Evolutionary conservation across 2,888 invertebrate genomes (phyloP).

Genomic region (Branchellion lobata): DNA sequence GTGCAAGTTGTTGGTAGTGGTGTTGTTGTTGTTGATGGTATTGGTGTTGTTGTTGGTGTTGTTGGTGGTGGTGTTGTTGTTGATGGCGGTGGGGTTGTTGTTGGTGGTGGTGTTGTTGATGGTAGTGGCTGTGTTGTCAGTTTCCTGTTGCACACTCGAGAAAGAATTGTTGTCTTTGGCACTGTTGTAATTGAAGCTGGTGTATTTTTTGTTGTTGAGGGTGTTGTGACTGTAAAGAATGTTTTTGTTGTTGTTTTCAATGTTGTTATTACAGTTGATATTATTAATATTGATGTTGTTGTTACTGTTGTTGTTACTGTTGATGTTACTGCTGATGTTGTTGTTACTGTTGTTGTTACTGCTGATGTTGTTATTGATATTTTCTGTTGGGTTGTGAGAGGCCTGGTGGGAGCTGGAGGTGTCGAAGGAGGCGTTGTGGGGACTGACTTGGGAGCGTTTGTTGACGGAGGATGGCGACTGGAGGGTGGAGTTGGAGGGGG

Average conservation of each 20-base stretch:
- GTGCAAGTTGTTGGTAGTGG: too few species aligned
- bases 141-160: too few species aligned
- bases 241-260: not conserved
- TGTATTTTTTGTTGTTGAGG: not conserved
- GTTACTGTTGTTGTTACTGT: not conserved
- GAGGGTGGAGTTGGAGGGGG: slow-evolving; percentile 24
- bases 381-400: not conserved
- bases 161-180: too few species aligned
- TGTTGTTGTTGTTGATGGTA: too few species aligned
- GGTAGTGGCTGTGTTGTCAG: too few species aligned
- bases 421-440: not conserved
- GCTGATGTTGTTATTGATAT: not conserved
- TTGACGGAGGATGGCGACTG: slow-evolving; percentile 16
- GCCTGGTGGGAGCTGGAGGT: not conserved
- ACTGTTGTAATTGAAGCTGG: too few species aligned
- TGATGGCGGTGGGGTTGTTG: too few species aligned
- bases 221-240: not conserved
- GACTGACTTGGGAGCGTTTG: not conserved
- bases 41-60: too few species aligned
- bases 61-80: too few species aligned
- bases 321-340: too few species aligned
- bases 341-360: not conserved
- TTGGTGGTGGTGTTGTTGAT: too few species aligned
- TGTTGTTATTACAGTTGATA: not conserved
- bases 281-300: not conserved